Base-by-base conservation (phyloP, 2,113 vertebrate genomes). In the Dromiciops gliroides region DNA sequence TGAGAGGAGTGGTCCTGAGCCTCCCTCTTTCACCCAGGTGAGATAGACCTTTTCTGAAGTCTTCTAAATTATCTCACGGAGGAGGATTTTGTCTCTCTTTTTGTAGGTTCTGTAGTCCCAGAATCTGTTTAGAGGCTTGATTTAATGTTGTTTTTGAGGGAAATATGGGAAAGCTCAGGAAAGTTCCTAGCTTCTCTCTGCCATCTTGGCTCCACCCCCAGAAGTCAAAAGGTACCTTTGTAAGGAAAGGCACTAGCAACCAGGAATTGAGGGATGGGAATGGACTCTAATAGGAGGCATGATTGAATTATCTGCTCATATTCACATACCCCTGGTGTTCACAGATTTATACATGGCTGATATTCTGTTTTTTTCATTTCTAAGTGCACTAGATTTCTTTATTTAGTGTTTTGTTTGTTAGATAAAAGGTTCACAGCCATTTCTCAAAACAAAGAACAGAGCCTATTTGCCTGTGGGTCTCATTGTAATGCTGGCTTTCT, bases 341-440 rank as follows among this genome's bases (percentile, higher is more conserved):
- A 37, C 2, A 26, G n/a, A 8, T 28, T 83, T 92, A 24, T 93
- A 94, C 94, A 24, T 92, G 89, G 67, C 14, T 90, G 1, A 7
- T 90, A 92, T 48, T 94, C 53, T 75, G 5, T 52, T 14, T 94
- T 92, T 53, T 53, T 92, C 95, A 51, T 94, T 90, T 95, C 60
- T 0, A 56, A 75, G 90, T 90, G 24, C 75, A 60, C 91, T 89
- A 91, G 23, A n/a, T 44, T 90, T 52, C 88, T 47, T 52, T 92
- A 90, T 94, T 97, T 94, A 51, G 92, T 95, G 24, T 89, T 94
- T 95, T 93, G 48, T 96, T 96, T 94, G 91, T n/a, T 90, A 75
- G 24, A 52, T 50, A 83, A 96, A 95, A 97, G 25, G 24, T 24
- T 96, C 14, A 91, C 89, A 95, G 90, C 0, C 0, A 3, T 51